Base-by-base conservation (phyloP, 2,888 invertebrate species). In the Dysmachus trigonus region DNA sequence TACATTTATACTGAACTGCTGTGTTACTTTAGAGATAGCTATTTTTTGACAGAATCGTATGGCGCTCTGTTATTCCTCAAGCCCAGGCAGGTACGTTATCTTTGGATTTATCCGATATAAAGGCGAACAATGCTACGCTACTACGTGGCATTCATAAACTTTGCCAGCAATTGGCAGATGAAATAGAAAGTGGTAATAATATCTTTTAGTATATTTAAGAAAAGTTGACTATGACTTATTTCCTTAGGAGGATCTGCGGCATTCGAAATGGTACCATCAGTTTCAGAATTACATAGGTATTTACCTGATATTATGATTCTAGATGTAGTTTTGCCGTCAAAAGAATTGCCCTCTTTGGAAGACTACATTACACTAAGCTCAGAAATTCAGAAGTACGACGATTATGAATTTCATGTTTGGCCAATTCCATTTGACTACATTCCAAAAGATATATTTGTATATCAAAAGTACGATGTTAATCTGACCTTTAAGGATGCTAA, bases 381-480 rank as follows among this genome's bases (percentile, higher is more conserved):
- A 5, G 35, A 15, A 31, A 10, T 82, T 27, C 4, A 13, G 3
- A n/a, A 18, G 15, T 62, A 71, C 15, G 71, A 53, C 5, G 33
- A 62, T 15, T 82, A 53, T 15, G 38, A 35, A 5, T 18, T 62
- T 10, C 27, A 82, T 4, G 82, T 82, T 2, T 82, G 82, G 82
- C 82, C 82, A 4, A 35, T 62, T 6, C 82, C 82, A 18, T 82
- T 10, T 27, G 82, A 82, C 10, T 35, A 62, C 5, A 27, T 47
- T 22, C 82, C 82, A 33, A 31, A 62, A 22, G 31, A 62, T 13
- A 35, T 82, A 13, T 82, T 82, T 33, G 33, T 15, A 8, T n/a
- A 18, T 33, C 18, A 82, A 7, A 82, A 82, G 22, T 82, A 82
- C 71, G 82, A 82, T 6, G 82, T 62, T n/a, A 82, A 82, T 38